Percentiles rank a stretch among this genome's conserved stretches.
Evolutionary conservation across 2,113 vertebrate species (phyloP).

Genomic region (Marcusenius ussheri): DNA sequence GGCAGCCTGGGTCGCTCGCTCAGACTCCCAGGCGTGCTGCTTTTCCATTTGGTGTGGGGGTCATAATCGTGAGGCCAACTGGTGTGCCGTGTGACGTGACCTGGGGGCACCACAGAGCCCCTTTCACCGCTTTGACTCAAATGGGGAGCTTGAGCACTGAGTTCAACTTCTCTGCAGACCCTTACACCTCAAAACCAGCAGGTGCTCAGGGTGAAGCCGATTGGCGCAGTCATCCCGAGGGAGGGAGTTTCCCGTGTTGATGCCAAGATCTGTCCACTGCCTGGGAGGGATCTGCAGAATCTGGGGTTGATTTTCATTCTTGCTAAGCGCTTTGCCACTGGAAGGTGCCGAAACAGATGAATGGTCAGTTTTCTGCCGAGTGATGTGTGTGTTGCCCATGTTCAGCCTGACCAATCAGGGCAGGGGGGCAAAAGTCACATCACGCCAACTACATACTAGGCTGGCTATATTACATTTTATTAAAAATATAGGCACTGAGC

Average conservation of each 20-base stretch:
- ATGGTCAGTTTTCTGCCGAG: background rate
- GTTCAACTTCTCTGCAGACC: background rate
- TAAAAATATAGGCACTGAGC: background rate
- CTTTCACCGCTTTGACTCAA: background rate
- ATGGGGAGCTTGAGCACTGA: background rate
- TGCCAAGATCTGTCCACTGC: background rate
- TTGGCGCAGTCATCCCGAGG: background rate
- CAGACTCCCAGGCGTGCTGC: background rate
- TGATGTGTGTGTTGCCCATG: too few relatives aligned
- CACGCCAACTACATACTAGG: background rate
- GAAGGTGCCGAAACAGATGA: background rate
- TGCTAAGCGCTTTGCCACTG: background rate
- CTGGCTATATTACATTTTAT: background rate
- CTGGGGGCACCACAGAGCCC: background rate
- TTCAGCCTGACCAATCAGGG: too few relatives aligned
- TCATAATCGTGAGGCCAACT: background rate
- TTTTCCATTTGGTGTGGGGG: background rate
- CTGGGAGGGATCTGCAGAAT: background rate
- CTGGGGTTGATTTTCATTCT: background rate
- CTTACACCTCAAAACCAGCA: background rate
- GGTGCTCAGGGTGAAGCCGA: background rate
- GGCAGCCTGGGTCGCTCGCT: background rate
- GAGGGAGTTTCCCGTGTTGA: background rate
- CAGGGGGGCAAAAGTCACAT: background rate
- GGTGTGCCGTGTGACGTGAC: background rate